Conservation (phyloP, 2,888 invertebrate species). For the Cheilosia vernalis region DNA sequence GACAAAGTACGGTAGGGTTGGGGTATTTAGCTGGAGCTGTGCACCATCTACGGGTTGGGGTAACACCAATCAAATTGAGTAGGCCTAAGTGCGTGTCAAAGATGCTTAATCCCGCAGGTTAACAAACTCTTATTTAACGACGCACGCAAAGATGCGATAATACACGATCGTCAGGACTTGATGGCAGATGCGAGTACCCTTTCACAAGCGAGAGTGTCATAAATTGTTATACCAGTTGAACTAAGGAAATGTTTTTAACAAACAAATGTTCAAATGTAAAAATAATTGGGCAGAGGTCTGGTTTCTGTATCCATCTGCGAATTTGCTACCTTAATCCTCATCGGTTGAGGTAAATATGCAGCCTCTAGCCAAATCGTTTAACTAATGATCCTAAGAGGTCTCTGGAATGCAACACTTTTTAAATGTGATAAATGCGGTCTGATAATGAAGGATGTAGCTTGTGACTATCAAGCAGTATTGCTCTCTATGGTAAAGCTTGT, state of each 20-base stretch:
- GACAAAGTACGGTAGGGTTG: slow-evolving; percentile 5
- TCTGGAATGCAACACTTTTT: too few species aligned
- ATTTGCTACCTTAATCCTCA: too few species aligned
- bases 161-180: neutral
- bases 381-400: too few species aligned
- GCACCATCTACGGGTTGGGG: neutral
- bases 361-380: too few species aligned
- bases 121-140: slow-evolving; percentile 25
- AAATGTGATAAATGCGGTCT: too few species aligned
- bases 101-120: slow-evolving; percentile 1
- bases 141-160: neutral
- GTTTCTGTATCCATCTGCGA: too few species aligned
- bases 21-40: slow-evolving; percentile 10
- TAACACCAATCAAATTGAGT: slow-evolving; percentile 35
- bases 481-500: too few species aligned
- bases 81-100: slow-evolving; percentile 21
- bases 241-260: neutral
- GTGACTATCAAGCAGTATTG: too few species aligned
- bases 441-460: too few species aligned
- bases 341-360: too few species aligned
- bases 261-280: too few species aligned
- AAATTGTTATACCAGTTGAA: slow-evolving; percentile 11
- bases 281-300: too few species aligned
- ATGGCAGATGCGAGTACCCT: neutral
- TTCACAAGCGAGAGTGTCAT: neutral